A percentile compares a stretch with the other conserved stretches of the same genome.
phyloP scores from a whole-genome alignment of 2,888 invertebrate genomes.

The Lymantria monacha region DNA sequence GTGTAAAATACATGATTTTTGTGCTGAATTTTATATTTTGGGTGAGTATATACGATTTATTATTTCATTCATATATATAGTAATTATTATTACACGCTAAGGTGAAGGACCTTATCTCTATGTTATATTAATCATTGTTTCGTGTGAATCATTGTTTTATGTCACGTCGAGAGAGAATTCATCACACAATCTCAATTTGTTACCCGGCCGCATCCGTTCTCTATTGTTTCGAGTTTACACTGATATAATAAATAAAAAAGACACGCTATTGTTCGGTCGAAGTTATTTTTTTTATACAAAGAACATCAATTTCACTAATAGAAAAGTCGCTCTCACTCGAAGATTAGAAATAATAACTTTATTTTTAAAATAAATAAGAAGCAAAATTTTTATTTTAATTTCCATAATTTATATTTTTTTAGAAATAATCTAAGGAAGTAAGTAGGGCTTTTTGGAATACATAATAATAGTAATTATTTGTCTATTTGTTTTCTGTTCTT shows the following conservation, averaged over 20 bases:
- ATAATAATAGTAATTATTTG: too few relatives aligned
- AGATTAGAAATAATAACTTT: too few relatives aligned
- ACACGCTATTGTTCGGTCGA: conserved; percentile 3
- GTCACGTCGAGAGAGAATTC: conserved; percentile 21
- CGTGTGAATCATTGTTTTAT: conserved; percentile 43
- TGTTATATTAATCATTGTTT: conserved; percentile 29
- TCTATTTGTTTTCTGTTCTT: too few relatives aligned
- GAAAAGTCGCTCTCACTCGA: too few relatives aligned
- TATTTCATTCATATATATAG: background rate
- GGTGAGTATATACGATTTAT: conserved; percentile 83
- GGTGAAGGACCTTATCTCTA: background rate
- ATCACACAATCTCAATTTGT: conserved; percentile 10
- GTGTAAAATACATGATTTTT: conserved; percentile 95
- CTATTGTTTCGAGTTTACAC: conserved; percentile 26
- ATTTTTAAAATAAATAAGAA: too few relatives aligned
- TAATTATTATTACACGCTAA: background rate
- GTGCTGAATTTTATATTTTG: conserved; percentile 94
- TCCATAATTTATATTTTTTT: too few relatives aligned
- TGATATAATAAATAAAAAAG: conserved; percentile 17
- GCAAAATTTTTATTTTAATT: too few relatives aligned
- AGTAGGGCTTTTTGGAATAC: too few relatives aligned
- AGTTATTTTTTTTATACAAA: background rate
- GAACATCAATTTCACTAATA: background rate
- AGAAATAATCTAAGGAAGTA: too few relatives aligned
- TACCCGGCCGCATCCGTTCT: conserved; percentile 24